phyloP scores from a whole-genome alignment of 2,888 invertebrate genomes.

The Machimus rusticus region DNA sequence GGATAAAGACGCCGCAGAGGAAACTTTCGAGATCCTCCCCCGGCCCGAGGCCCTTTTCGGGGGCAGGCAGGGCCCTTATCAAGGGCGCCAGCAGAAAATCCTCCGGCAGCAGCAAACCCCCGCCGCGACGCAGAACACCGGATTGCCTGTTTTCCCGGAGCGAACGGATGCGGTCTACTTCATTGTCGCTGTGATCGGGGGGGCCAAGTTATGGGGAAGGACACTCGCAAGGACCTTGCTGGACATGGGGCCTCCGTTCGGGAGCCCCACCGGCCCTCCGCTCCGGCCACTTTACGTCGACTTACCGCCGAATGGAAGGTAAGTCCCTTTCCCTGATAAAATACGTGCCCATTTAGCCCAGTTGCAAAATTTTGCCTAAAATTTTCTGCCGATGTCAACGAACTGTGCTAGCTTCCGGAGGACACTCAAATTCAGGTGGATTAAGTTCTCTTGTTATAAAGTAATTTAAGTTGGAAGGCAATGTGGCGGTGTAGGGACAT shows the following conservation, averaged over 20 bases:
- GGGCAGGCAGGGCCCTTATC: background rate
- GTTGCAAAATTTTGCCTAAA: background rate
- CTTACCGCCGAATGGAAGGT: constrained; percentile 53
- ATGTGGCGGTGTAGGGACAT: background rate
- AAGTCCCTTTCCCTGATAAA: constrained; percentile 22
- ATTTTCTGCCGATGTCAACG: background rate
- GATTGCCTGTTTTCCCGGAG: constrained; percentile 52
- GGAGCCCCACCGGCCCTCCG: constrained; percentile 52
- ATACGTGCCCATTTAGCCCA: background rate
- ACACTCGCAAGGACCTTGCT: constrained; percentile 51
- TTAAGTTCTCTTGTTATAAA: background rate
- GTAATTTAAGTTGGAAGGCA: background rate
- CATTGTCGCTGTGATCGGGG: constrained; percentile 54
- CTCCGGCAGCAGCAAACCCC: constrained; percentile 14
- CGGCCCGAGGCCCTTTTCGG: constrained; percentile 4
- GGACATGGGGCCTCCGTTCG: constrained; percentile 54
- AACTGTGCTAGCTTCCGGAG: background rate
- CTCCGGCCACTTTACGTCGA: constrained; percentile 53
- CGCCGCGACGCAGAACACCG: constrained; percentile 27
- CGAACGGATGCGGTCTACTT: constrained; percentile 53
- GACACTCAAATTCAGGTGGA: background rate
- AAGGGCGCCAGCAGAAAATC: background rate
- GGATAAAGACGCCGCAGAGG: background rate
- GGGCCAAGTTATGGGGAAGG: constrained; percentile 53
- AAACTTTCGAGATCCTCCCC: constrained; percentile 23